These are phyloP conservation scores for Uria aalge DNA, from an alignment of 2,113 vertebrate species.

Conservation along the genomic window DNA sequence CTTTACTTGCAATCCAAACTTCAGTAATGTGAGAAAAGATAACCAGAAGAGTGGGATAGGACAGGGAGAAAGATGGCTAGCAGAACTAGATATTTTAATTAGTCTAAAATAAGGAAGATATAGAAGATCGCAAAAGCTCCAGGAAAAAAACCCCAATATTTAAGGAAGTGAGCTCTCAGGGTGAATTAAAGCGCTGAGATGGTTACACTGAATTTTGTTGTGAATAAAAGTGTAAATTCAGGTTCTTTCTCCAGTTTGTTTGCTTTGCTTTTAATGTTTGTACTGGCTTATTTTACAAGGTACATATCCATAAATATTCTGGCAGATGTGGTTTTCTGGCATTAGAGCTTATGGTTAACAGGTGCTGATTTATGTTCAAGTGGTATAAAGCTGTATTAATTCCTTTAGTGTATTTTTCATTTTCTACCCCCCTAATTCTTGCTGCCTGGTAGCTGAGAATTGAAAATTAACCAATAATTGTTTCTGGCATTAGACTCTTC, in stretches of 20 bases:
- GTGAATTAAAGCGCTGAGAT: neutral
- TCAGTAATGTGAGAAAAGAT: neutral
- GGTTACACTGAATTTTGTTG: neutral
- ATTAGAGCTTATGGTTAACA: neutral
- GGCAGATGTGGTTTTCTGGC: neutral
- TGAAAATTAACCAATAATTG: neutral
- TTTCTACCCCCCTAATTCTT: neutral
- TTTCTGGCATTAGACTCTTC: neutral
- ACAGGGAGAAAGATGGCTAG: neutral
- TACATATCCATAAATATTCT: neutral
- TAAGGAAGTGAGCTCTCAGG: neutral
- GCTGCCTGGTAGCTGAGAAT: neutral
- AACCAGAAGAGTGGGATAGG: neutral
- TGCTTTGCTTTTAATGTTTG: neutral
- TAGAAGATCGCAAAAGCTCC: neutral
- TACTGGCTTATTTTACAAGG: neutral
- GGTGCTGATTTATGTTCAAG: neutral
- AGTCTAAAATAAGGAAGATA: neutral
- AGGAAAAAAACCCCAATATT: neutral
- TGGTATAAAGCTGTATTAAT: neutral
- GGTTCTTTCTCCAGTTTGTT: neutral
- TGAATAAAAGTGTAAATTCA: neutral
- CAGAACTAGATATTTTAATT: neutral
- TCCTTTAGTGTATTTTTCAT: neutral
- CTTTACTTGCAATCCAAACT: neutral